Base-by-base conservation (phyloP, 2,888 invertebrate genomes). In the Drosophila affinis region DNA sequence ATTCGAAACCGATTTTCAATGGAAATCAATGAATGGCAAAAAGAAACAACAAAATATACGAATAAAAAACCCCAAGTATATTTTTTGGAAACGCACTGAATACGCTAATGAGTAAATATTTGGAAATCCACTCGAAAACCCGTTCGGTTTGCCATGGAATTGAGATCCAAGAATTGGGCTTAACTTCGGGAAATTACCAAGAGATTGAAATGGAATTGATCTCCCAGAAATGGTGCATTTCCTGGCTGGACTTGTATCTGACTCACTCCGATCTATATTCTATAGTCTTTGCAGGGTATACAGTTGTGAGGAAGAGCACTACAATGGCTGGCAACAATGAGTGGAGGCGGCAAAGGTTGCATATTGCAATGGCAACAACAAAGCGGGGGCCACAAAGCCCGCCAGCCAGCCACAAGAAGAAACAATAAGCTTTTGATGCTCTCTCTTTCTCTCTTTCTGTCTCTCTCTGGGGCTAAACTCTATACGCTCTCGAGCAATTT, bases 401-500 rank as follows among this genome's bases (percentile, higher is more conserved):
- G n/a, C 39, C 6, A 21, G 21, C 21, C 21, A 21, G 6, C 34
- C 34, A 39, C 39, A 14, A 39, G 39, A 39, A 39, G 39, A 39
- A 39, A 39, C 39, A 39, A 39, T 39, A 7, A 39, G 39, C 39
- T 39, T 14, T 39, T 39, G 39, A 6, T 39, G 14, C 14, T 39
- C 14, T 2, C 39, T 2, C 39, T 14, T 14, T 14, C 39, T 39
- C 39, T 14, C 14, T 12, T 1, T 10, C 32, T 34, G 12, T 34
- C 34, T 10, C 48, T 39, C 52, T 59, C 46, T 39, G 49, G 17
- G 18, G 49, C 21, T 62, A 32, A 24, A 27, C 62, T 79, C 48
- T 63, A 54, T 46, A 54, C 68, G 57, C 39, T 67, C 62, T 48
- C 65, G 75, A 75, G 68, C 65, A 69, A 80, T 86, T 74, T 80